A percentile compares a stretch with the other conserved stretches of the same genome.
Evolutionary conservation across 1,140 invertebrate species (phyloP).

Genomic region (Macrocentrus cingulum): DNA sequence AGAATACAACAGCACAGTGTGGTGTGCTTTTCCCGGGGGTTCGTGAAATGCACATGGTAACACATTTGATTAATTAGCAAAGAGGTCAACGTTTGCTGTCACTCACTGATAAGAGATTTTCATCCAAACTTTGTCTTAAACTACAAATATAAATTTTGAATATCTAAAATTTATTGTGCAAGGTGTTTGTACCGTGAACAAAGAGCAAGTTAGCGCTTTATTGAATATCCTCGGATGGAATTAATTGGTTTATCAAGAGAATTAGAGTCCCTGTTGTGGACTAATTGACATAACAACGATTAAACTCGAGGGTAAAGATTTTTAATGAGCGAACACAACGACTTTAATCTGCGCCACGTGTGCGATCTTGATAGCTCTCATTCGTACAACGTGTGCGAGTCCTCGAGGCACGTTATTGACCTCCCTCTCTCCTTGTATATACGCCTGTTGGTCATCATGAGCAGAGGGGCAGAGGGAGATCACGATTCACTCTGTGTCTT

Average conservation of each 20-base stretch:
- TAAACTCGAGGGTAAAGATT: constrained; percentile 15
- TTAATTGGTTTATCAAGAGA: background rate
- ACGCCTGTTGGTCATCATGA: constrained; percentile 3
- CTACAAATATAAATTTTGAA: too few relatives aligned
- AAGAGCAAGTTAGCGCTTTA: too few relatives aligned
- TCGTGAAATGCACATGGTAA: too few relatives aligned
- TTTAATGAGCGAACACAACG: constrained; percentile 23
- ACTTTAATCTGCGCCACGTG: constrained; percentile 24
- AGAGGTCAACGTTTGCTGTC: too few relatives aligned
- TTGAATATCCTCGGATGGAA: too few relatives aligned
- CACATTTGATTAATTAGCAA: too few relatives aligned
- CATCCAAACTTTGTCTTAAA: too few relatives aligned
- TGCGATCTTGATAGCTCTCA: constrained; percentile 26
- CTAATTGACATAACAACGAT: constrained; percentile 12
- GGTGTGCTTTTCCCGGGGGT: too few relatives aligned
- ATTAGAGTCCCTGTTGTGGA: background rate
- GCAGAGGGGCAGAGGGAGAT: constrained; percentile 6
- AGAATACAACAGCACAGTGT: too few relatives aligned
- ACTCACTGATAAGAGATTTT: too few relatives aligned
- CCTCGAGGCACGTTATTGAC: constrained; percentile 8
- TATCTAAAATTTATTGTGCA: too few relatives aligned
- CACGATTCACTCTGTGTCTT: background rate
- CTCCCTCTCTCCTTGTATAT: constrained; percentile 12
- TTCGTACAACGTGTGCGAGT: constrained; percentile 7
- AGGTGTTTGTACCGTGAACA: too few relatives aligned